Evolutionary conservation across 2,888 invertebrate species (phyloP).

Genomic region (Synergus itoensis): DNA sequence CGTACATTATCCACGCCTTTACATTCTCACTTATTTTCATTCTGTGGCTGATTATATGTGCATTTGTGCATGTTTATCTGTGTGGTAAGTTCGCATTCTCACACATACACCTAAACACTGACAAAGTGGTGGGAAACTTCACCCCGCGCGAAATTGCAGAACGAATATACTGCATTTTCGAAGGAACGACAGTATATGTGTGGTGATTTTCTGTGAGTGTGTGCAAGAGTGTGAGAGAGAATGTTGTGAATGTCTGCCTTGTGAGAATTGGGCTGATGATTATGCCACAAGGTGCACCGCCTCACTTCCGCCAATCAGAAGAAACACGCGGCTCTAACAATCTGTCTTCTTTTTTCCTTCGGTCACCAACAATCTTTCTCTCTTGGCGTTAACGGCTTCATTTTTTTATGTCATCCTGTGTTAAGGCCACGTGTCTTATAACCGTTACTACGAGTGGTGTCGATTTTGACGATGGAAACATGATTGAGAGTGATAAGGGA

Average conservation of each 20-base stretch:
- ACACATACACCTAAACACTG: not conserved
- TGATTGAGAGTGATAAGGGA: not conserved
- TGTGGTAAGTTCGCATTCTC: constrained; percentile 12
- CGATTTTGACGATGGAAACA: constrained; percentile 11
- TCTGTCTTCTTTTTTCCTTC: not conserved
- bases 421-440: constrained; percentile 21
- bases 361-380: constrained; percentile 17
- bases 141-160: not conserved
- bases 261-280: constrained; percentile 58
- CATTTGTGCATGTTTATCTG: constrained; percentile 35
- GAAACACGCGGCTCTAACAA: constrained; percentile 25
- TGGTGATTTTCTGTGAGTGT: constrained; percentile 10
- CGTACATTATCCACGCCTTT: constrained; percentile 44
- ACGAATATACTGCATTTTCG: constrained; percentile 6
- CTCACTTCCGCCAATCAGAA: constrained; percentile 48
- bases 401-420: constrained; percentile 57
- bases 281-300: constrained; percentile 54
- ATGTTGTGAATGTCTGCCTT: constrained; percentile 26
- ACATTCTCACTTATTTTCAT: not conserved
- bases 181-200: not conserved
- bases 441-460: constrained; percentile 13
- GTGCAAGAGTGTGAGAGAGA: constrained; percentile 34
- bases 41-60: no score
- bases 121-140: not conserved
- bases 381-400: constrained; percentile 55